phyloP scores from a whole-genome alignment of 2,797 vertebrate genomes.

The Momotus momota region DNA sequence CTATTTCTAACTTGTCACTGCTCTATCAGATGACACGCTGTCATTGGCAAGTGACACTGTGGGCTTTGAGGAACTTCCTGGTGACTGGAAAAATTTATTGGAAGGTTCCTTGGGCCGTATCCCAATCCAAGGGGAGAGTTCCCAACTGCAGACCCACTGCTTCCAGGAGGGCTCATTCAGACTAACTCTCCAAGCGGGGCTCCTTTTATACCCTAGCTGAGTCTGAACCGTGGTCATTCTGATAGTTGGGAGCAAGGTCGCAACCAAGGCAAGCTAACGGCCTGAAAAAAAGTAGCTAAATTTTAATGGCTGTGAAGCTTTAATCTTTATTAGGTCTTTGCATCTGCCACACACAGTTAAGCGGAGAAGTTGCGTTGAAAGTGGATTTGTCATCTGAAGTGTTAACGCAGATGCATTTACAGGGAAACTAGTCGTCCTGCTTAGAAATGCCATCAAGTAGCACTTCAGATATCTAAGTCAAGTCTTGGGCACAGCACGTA shows the following conservation, averaged over 20 bases:
- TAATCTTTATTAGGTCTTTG: neutral
- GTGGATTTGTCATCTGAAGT: accelerated
- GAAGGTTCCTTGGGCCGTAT: no score
- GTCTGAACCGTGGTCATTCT: no score
- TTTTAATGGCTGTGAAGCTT: neutral
- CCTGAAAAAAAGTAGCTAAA: neutral
- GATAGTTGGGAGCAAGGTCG: neutral
- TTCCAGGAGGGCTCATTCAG: no score
- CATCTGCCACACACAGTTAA: neutral
- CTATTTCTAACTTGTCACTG: neutral
- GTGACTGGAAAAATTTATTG: neutral
- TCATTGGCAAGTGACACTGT: neutral
- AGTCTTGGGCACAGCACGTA: neutral
- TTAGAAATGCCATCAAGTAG: neutral
- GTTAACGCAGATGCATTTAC: neutral
- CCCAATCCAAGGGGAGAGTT: no score
- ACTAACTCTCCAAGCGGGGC: no score
- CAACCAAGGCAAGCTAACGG: neutral
- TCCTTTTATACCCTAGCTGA: no score
- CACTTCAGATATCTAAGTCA: neutral
- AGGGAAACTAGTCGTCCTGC: neutral
- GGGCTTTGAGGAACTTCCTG: neutral
- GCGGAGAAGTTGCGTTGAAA: neutral
- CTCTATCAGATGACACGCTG: neutral
- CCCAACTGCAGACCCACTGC: no score